Base-by-base conservation (phyloP, 1,140 invertebrate genomes). In the Pteromalus puparum region DNA sequence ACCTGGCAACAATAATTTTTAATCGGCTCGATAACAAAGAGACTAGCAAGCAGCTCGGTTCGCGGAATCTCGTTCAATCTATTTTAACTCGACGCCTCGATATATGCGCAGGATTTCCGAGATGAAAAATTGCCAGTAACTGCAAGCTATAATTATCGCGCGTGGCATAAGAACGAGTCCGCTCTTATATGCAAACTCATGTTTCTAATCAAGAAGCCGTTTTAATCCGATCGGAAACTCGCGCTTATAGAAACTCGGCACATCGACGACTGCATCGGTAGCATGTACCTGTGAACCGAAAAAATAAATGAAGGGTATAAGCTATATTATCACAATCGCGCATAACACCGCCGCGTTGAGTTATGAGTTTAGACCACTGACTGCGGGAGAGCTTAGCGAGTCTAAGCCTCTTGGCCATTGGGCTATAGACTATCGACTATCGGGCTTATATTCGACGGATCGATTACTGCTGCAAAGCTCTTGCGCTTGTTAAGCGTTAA, bases 281-380 rank as follows among this genome's bases (percentile, higher is more conserved):
- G 48, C 1, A 18, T 1, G 13, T 53, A 21, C 18, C 18, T 53
- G 12, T 68, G 65, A 68, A 24, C 21, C 21, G 4, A 70, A 70
- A 70, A 70, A 70, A 10, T 13, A 7, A n/a, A 67, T 13, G 24
- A 70, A 0, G 0, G 53, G 53, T n/a, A 0, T 1, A 18, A 18
- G 18, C 53, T 61, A 18, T 61, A 48, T 18, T 12, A 46, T 46
- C 30, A 46, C 13, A 48, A 10, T 18, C 15, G 53, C 48, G 15
- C 15, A 1, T 68, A 68, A 7, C 2, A 4, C 24, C 67, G 67
- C 24, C 10, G 26, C 18, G n/a, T 38, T 61, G 42, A 75, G 42
- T 82, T 82, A 76, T 75, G 26, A 42, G 72, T 67, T 82, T 28
- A 46, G 34, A 75, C 34, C 1, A 15, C 34, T 48, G 48, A 15